Percentiles rank a stretch among this genome's conserved stretches.
phyloP scores from a whole-genome alignment of 1,140 invertebrate genomes.

The Centruroides vittatus region DNA sequence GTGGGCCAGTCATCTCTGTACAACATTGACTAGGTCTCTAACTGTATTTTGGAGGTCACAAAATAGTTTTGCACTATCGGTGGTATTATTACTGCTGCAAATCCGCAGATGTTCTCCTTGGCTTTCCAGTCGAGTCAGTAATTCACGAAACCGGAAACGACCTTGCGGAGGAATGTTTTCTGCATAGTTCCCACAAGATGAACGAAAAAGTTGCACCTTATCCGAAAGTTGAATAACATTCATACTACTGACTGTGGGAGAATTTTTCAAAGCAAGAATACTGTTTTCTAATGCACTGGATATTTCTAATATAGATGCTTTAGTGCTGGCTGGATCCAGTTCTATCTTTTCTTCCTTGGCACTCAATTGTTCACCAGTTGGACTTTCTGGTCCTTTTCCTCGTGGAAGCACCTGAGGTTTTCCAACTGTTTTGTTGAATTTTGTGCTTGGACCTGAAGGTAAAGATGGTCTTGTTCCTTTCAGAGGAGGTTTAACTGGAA shows the following conservation, averaged over 20 bases:
- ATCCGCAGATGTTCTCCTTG: constrained; percentile 59
- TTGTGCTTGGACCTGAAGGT: not conserved
- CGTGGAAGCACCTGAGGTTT: constrained; percentile 13
- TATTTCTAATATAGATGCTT: constrained; percentile 19
- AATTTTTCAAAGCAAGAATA: constrained; percentile 11
- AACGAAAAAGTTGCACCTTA: constrained; percentile 56
- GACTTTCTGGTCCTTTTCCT: constrained; percentile 8
- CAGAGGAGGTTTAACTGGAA: constrained; percentile 13
- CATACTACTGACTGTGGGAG: constrained; percentile 30
- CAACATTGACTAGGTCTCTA: constrained; percentile 61
- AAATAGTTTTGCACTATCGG: constrained; percentile 39
- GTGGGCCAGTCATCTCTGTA: constrained; percentile 44
- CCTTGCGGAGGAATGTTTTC: constrained; percentile 60
- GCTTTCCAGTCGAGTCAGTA: constrained; percentile 60
- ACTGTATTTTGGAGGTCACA: constrained; percentile 61
- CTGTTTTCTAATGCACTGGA: constrained; percentile 19
- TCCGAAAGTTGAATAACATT: constrained; percentile 58
- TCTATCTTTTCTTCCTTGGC: constrained; percentile 4
- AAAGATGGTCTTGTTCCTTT: constrained; percentile 5
- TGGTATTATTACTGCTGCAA: constrained; percentile 36
- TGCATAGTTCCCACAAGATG: constrained; percentile 53
- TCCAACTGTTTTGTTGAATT: constrained; percentile 5
- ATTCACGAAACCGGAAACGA: constrained; percentile 74
- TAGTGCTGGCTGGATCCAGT: constrained; percentile 5
- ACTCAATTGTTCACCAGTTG: constrained; percentile 3